Evolutionary conservation across 1,140 invertebrate genomes (phyloP).

Genomic region (Hyles vespertilio): DNA sequence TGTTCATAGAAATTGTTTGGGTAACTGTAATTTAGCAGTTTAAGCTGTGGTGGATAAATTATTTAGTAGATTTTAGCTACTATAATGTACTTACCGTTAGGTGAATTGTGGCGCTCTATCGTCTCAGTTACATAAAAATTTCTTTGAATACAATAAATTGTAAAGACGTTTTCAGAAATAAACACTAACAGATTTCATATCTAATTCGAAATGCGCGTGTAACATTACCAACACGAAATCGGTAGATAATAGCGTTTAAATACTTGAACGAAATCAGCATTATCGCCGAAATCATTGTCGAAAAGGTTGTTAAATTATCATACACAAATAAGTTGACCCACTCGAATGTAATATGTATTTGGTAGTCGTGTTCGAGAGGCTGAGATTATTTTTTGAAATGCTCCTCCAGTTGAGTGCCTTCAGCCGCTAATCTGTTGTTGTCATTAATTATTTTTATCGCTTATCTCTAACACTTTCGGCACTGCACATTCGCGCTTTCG

Average conservation of each 20-base stretch:
- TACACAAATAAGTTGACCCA: conserved; percentile 61
- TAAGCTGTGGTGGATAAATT: too few relatives aligned
- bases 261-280: conserved; percentile 5
- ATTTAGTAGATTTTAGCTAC: too few relatives aligned
- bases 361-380: conserved; percentile 60
- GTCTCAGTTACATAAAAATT: too few relatives aligned
- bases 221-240: too few relatives aligned
- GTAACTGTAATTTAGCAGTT: too few relatives aligned
- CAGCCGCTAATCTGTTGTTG: conserved; percentile 64
- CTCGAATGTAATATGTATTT: conserved; percentile 65
- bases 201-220: too few relatives aligned
- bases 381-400: conserved; percentile 72
- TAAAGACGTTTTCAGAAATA: too few relatives aligned
- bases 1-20: too few relatives aligned
- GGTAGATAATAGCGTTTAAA: background rate
- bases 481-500: conserved; percentile 39
- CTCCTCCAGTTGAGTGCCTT: conserved; percentile 70
- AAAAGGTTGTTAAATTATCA: conserved; percentile 48
- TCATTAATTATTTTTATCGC: conserved; percentile 75
- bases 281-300: conserved; percentile 38
- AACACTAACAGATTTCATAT: too few relatives aligned
- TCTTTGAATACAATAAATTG: too few relatives aligned
- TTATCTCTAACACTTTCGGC: conserved; percentile 69
- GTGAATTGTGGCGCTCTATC: too few relatives aligned
- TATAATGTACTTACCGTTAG: too few relatives aligned